Percentiles rank a stretch among this genome's conserved stretches.
Conservation (phyloP, 2,113 vertebrate species). For the Andinoacara biseriatus region DNA sequence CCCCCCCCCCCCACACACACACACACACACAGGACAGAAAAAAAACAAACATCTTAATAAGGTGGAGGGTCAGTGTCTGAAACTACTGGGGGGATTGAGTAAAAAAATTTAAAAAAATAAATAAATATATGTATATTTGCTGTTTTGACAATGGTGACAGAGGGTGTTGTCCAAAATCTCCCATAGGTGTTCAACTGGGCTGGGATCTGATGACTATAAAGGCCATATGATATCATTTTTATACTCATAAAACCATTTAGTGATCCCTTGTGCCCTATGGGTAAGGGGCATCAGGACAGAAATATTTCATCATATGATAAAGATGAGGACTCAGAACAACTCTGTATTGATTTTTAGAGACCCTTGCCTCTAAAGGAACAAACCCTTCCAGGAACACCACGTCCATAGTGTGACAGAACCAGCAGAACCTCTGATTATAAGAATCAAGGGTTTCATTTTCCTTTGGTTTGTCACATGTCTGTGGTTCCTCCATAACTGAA, state of each 20-base stretch:
- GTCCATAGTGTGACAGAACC: neutral
- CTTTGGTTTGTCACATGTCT: neutral
- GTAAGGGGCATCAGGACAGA: neutral
- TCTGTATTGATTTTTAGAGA: neutral
- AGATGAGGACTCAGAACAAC: neutral
- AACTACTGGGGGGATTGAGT: neutral
- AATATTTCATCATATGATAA: constrained; percentile 2
- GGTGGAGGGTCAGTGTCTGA: neutral
- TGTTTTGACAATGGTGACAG: neutral
- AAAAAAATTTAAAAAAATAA: neutral
- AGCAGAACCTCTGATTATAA: neutral
- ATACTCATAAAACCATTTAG: constrained; percentile 6
- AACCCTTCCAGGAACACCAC: neutral
- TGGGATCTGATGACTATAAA: neutral
- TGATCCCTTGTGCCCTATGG: constrained; percentile 10
- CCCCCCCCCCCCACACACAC: too few relatives aligned
- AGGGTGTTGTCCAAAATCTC: neutral
- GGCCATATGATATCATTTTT: constrained; percentile 2
- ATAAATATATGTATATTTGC: neutral
- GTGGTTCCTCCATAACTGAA: neutral
- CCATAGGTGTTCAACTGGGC: neutral
- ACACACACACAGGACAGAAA: too few relatives aligned
- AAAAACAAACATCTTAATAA: neutral
- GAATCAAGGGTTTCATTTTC: neutral
- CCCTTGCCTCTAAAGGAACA: neutral